Conservation (phyloP, 2,113 vertebrate species). For the Podocnemis expansa region DNA sequence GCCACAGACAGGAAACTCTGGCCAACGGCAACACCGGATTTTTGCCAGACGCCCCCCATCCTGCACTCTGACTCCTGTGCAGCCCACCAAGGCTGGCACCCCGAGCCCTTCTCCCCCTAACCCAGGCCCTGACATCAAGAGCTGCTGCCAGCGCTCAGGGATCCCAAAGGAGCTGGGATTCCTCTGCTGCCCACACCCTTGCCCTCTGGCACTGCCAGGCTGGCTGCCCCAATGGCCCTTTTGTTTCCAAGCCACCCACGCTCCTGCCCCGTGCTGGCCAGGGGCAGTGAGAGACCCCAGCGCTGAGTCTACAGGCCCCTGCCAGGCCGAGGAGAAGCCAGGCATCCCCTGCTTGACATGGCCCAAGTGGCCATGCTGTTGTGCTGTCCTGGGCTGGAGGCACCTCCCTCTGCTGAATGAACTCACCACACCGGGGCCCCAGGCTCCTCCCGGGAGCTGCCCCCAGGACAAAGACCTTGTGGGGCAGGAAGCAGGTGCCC, state of each 20-base stretch:
- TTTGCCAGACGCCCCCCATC: not conserved
- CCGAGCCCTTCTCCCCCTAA: not conserved
- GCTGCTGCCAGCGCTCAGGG: not conserved
- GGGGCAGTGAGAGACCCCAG: not conserved
- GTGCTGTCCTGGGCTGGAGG: no score
- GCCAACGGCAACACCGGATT: fast-evolving
- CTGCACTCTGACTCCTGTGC: not conserved
- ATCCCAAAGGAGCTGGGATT: not conserved
- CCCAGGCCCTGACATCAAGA: not conserved
- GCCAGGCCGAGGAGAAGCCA: not conserved
- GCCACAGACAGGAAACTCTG: not conserved
- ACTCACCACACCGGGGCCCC: no score
- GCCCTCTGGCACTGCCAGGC: not conserved
- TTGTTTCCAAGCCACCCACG: not conserved
- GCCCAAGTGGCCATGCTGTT: no score
- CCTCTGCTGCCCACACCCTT: not conserved
- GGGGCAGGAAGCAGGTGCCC: not conserved
- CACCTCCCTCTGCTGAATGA: no score
- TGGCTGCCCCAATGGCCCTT: not conserved
- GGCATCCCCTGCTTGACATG: not conserved
- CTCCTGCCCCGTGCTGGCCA: not conserved
- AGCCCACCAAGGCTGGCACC: not conserved
- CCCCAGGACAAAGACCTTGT: not conserved
- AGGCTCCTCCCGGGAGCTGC: not conserved
- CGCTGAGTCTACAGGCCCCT: not conserved